Evolutionary conservation across 2,888 invertebrate genomes (phyloP), one percentile per base, ranked within the genome.

Genomic region (Hydraecia micacea): DNA sequence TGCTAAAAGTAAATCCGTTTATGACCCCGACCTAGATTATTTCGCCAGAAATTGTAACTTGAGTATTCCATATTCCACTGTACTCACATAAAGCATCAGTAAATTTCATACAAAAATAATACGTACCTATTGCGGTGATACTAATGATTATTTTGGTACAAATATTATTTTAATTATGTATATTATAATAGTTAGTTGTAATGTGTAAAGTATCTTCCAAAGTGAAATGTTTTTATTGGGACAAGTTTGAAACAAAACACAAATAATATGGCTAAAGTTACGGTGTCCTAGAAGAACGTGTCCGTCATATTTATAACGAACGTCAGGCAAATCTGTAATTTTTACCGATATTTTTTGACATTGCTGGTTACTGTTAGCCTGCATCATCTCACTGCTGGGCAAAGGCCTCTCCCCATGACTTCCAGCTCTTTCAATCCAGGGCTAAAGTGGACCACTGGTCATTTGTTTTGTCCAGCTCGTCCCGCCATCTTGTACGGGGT

Each of bases 71-170:
- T 39, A 46, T 36, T 65, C 0, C 15, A 46, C 32, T 58, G 2
- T 46, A 18, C 13, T 73, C 69, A 36, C 67, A 77, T 79, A 68
- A 46, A 77, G 46, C 70, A 73, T 75, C 77, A 67, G 52, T 49
- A 69, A 58, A 62, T 60, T 69, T 62, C 46, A 75, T 52, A 73
- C 73, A 86, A 75, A 85, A 86, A 75, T 84, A 13, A 83, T 86
- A 86, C 80, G 85, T 88, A 70, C 70, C 70, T 70, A 83, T 79
- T 69, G 13, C 74, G 76, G 87, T 88, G 83, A 87, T 84, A 86
- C 75, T 83, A 81, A 84, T 69, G 69, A 80, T 81, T 80, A 86
- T 83, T 86, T 86, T 83, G 84, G 89, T 89, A 88, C 89, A 89
- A 89, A 89, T 88, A 86, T 87, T 69, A 79, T 84, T 52, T 81